Base-by-base conservation (phyloP, 2,113 vertebrate species). In the Garra rufa region DNA sequence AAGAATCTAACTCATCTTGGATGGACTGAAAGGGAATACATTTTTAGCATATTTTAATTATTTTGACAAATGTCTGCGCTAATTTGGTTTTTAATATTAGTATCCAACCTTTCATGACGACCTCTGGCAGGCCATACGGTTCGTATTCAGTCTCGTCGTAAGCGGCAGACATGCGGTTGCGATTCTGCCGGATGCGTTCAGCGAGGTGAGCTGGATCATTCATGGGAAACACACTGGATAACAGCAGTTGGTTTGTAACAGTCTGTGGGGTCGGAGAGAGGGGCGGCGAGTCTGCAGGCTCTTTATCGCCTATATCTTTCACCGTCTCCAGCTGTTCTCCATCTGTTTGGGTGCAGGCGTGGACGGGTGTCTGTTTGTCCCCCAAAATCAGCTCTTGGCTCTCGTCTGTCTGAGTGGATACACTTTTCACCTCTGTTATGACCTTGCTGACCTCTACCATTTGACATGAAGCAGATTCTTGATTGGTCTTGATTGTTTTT, bases 81-180 rank as follows among this genome's bases (percentile, higher is more conserved):
- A 21, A n/a, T n/a, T 38, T 9, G 21, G 19, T n/a, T 57, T 57
- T 57, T 57, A n/a, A n/a, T n/a, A n/a, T n/a, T n/a, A 57, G 19
- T 1, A n/a, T 57, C 52, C n/a, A n/a, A 57, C 95, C 95, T 89
- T 94, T 96, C 94, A 95, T 95, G 85, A 96, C 95, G 0, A 95
- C 95, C 77, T 95, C 95, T 0, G 95, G 95, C 77, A 96, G 91
- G 17, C 95, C 95, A 1, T 95, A 96, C 3, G 95, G 95, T 82
- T 95, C 94, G 11, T 95, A 96, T 84, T 95, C 95, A 0, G 95
- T 95, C 86, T 95, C 94, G 21, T 96, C 95, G 74, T 93, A 95
- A 1, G 95, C 95, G 0, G 92, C 95, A 0, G 95, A 96, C 86
- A 96, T 88, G 85, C 91, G 94, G 1, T 85, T 91, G 70, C 94